A percentile compares a stretch with the other conserved stretches of the same genome.
These are phyloP conservation scores for Vulpes vulpes DNA, from an alignment of 2,113 vertebrate genomes.

Conservation along the genomic window DNA sequence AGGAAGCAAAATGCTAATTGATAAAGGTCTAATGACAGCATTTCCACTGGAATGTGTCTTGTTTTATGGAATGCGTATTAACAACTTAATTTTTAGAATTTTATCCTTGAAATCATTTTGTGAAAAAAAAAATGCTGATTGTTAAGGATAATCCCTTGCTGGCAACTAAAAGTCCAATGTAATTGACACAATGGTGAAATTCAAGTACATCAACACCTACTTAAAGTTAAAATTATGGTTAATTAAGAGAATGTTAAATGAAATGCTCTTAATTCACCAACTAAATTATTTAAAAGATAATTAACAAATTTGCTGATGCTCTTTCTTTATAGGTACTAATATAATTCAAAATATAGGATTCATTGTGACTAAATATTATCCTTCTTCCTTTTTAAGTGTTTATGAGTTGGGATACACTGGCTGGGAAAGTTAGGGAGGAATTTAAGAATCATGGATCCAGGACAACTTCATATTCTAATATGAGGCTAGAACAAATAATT, in stretches of 20 bases:
- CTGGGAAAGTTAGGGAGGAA: slow-evolving; percentile 12
- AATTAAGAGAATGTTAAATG: not conserved
- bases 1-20: not conserved
- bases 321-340: not conserved
- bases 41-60: not conserved
- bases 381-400: not conserved
- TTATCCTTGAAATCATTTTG: not conserved
- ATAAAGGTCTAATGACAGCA: not conserved
- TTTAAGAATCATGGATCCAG: not conserved
- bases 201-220: not conserved
- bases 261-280: slow-evolving; percentile 58
- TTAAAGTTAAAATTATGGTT: slow-evolving; percentile 41
- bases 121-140: not conserved
- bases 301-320: not conserved
- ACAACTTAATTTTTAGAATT: slow-evolving; percentile 12
- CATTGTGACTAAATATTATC: not conserved
- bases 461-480: not conserved
- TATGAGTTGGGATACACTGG: not conserved
- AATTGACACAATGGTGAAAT: slow-evolving; percentile 37
- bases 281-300: slow-evolving; percentile 37
- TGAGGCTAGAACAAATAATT: not conserved
- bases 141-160: slow-evolving; percentile 5
- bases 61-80: not conserved
- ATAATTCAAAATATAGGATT: not conserved
- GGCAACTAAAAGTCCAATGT: slow-evolving; percentile 27